These are phyloP conservation scores for Orthonyx spaldingii DNA, from an alignment of 2,113 vertebrate genomes.

Conservation along the genomic window DNA sequence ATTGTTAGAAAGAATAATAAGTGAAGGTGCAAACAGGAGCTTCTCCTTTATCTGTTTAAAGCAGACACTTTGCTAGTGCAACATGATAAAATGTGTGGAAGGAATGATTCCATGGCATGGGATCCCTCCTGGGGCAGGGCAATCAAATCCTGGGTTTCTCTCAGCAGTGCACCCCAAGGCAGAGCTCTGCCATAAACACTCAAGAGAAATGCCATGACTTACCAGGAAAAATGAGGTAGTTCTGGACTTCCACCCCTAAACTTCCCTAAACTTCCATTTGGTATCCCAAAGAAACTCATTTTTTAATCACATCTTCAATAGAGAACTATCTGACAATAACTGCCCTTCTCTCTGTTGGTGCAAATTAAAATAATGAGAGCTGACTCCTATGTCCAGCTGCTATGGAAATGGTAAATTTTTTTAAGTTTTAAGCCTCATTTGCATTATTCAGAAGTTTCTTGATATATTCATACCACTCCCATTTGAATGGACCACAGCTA, in stretches of 20 bases:
- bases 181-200: not conserved
- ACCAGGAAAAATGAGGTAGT: not conserved
- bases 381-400: not conserved
- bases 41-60: not conserved
- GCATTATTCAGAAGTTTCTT: not conserved
- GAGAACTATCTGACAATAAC: not conserved
- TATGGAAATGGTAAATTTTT: not conserved
- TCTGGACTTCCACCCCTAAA: not conserved
- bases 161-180: not conserved
- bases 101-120: fast-evolving
- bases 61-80: not conserved
- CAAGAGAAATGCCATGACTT: not conserved
- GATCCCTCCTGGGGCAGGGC: not conserved
- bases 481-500: not conserved
- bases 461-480: not conserved
- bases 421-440: not conserved
- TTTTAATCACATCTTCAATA: not conserved
- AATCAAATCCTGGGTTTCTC: not conserved
- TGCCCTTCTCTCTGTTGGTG: not conserved
- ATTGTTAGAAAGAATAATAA: not conserved
- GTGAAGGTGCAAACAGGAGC: not conserved
- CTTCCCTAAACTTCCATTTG: not conserved
- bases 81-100: not conserved
- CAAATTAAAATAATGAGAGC: not conserved
- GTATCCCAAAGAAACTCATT: not conserved